A percentile compares a stretch with the other conserved stretches of the same genome.
Evolutionary conservation across 2,797 vertebrate species (phyloP).

Genomic region (Myoxocephalus aenaeus): DNA sequence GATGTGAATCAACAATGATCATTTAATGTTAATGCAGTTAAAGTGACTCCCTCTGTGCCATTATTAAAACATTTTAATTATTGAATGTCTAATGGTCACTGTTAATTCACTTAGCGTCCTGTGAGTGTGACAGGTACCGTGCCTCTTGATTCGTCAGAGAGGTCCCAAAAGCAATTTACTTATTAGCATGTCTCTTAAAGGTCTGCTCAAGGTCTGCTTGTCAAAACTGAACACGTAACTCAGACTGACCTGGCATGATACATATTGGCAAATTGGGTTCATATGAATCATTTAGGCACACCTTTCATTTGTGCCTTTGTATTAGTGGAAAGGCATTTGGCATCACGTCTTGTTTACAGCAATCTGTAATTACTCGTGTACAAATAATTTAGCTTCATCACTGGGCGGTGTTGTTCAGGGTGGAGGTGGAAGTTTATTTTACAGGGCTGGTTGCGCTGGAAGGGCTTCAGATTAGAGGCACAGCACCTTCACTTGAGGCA

Average conservation of each 20-base stretch:
- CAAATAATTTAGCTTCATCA: constrained; percentile 5
- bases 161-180: constrained; percentile 75
- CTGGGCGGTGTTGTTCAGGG: constrained; percentile 8
- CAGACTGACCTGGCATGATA: constrained; percentile 41
- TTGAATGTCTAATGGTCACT: constrained; percentile 82
- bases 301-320: neutral
- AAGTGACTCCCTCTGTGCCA: constrained; percentile 76
- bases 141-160: constrained; percentile 50
- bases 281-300: constrained; percentile 57
- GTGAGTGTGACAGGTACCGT: constrained; percentile 66
- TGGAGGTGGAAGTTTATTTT: constrained; percentile 32
- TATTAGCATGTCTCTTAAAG: constrained; percentile 51
- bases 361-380: neutral
- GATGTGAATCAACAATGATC: constrained; percentile 60
- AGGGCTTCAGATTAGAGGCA: constrained; percentile 31
- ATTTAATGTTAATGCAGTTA: constrained; percentile 80
- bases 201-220: constrained; percentile 46
- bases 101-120: constrained; percentile 65
- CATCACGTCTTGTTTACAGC: neutral
- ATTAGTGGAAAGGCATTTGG: neutral
- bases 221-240: constrained; percentile 55
- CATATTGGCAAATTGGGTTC: constrained; percentile 58
- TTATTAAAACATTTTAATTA: constrained; percentile 82
- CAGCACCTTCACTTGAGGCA: constrained; percentile 47
- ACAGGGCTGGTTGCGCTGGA: constrained; percentile 39